Evolutionary conservation across 2,888 invertebrate species (phyloP).

Genomic region (Tanytarsus gracilentus): DNA sequence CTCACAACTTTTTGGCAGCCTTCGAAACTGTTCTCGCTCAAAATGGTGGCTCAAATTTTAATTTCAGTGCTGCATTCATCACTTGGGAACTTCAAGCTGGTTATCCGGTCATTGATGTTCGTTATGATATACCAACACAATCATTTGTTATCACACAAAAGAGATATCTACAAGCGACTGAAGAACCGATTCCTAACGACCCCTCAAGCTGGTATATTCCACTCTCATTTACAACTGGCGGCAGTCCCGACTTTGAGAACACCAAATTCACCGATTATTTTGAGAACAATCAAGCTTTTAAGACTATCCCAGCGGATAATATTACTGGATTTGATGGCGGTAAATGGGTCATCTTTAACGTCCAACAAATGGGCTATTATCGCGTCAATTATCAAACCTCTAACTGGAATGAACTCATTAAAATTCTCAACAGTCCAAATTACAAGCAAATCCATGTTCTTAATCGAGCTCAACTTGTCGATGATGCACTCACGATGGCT

Average conservation of each 20-base stretch:
- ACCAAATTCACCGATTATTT: neutral
- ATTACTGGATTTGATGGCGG: neutral
- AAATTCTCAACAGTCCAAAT: slow-evolving; percentile 8
- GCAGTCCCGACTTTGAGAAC: slow-evolving; percentile 1
- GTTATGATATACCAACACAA: slow-evolving; percentile 41
- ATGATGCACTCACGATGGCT: slow-evolving; percentile 57
- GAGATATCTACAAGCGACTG: neutral
- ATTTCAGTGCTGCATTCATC: neutral
- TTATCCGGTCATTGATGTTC: slow-evolving; percentile 59
- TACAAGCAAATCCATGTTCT: slow-evolving; percentile 34
- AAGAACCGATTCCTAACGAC: neutral
- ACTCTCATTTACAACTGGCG: neutral
- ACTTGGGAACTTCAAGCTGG: slow-evolving; percentile 66
- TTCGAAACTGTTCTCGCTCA: neutral
- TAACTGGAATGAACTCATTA: slow-evolving; percentile 19
- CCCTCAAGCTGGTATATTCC: slow-evolving; percentile 2
- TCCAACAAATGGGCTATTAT: slow-evolving; percentile 24
- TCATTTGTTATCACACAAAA: neutral
- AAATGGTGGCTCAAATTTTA: neutral
- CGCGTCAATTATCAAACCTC: slow-evolving; percentile 25
- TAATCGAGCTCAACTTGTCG: slow-evolving; percentile 62
- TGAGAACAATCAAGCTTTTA: neutral
- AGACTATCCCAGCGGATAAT: neutral
- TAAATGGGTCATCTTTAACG: slow-evolving; percentile 23
- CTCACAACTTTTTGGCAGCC: neutral